Evolutionary conservation across 1,140 invertebrate genomes (phyloP).

Genomic region (Zaprionus kolodkinae): DNA sequence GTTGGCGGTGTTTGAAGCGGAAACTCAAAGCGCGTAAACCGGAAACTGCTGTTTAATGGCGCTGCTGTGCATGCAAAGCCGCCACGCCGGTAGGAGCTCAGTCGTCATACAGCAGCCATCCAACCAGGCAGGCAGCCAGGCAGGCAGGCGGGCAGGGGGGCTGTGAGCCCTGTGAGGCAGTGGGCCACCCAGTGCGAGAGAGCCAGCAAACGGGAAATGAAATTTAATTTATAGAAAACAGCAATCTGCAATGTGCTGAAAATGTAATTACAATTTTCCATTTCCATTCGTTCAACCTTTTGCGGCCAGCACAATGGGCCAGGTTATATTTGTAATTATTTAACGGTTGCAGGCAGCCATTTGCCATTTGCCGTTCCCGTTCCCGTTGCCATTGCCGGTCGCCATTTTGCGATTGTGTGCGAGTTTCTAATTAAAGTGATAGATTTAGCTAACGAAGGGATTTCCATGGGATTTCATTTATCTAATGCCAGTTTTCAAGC

Average conservation of each 20-base stretch:
- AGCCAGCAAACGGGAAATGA: constrained; percentile 65
- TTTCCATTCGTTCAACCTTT: constrained; percentile 73
- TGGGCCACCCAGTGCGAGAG: constrained; percentile 17
- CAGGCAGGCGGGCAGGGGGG: not conserved
- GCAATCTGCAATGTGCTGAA: constrained; percentile 68
- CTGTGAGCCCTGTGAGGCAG: not conserved
- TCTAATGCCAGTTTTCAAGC: constrained; percentile 57
- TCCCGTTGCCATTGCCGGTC: not conserved
- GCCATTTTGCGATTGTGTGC: not conserved
- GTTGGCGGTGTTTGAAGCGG: constrained; percentile 67
- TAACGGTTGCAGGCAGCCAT: constrained; percentile 51
- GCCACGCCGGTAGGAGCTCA: constrained; percentile 15
- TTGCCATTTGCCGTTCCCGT: constrained; percentile 9
- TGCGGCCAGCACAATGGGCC: constrained; percentile 43
- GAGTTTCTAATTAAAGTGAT: constrained; percentile 74
- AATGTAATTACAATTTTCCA: constrained; percentile 83
- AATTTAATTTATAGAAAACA: constrained; percentile 80
- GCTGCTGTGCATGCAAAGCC: constrained; percentile 72
- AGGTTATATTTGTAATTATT: constrained; percentile 54
- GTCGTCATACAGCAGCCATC: constrained; percentile 16
- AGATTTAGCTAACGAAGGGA: constrained; percentile 55
- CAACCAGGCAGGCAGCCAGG: not conserved
- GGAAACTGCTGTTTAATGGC: constrained; percentile 82
- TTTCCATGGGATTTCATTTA: constrained; percentile 58
- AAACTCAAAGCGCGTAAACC: constrained; percentile 82